Conservation (phyloP, 2,797 vertebrate genomes). For the Caiman crocodilus region DNA sequence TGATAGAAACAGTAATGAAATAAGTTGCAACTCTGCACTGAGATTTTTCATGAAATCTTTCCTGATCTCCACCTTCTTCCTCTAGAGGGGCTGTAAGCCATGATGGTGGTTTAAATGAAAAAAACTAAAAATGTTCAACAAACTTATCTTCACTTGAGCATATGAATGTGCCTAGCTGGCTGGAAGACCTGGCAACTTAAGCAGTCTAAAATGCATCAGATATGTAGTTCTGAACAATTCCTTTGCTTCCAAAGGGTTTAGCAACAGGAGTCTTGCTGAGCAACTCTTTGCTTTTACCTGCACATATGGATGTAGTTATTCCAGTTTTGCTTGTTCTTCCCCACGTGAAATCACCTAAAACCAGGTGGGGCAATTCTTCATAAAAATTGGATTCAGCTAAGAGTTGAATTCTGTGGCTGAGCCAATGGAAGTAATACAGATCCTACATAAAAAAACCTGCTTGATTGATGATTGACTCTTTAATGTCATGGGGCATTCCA, state of each 20-base stretch:
- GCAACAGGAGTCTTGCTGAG: neutral
- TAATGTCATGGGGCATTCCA: neutral
- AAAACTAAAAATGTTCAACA: neutral
- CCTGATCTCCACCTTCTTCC: conserved; percentile 12
- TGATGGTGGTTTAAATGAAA: neutral
- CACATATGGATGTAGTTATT: fast-evolving
- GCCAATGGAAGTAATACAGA: conserved; percentile 30
- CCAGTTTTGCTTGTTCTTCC: neutral
- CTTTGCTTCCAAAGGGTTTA: neutral
- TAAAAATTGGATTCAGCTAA: conserved; percentile 22
- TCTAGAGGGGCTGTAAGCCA: fast-evolving
- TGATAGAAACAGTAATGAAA: conserved; percentile 19
- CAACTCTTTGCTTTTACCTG: neutral
- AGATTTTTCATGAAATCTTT: neutral
- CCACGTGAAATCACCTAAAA: neutral
- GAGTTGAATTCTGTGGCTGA: neutral
- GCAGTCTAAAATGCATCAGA: neutral
- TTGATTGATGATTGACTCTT: conserved; percentile 55
- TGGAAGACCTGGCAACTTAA: neutral
- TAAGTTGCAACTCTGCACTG: neutral
- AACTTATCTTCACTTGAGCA: neutral
- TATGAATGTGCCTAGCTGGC: neutral
- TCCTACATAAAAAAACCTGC: neutral
- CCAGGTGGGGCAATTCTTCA: conserved; percentile 39
- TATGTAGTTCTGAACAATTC: neutral